A percentile compares a stretch with the other conserved stretches of the same genome.
Evolutionary conservation across 1,140 invertebrate genomes (phyloP).

Genomic region (Heterodera schachtii): DNA sequence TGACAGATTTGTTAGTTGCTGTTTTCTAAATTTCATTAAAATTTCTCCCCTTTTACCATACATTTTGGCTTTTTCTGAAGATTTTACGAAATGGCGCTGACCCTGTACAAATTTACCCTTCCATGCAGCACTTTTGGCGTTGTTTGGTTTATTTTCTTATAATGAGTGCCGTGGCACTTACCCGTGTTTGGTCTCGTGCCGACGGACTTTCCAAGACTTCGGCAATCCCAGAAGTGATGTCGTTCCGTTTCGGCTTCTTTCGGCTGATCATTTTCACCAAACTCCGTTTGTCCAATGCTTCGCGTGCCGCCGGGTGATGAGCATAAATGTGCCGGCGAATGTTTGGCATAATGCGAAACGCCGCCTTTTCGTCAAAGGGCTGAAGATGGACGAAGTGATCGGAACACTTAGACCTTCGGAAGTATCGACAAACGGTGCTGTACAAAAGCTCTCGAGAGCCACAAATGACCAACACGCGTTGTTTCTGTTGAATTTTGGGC

Average conservation of each 20-base stretch:
- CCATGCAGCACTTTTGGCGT: too few relatives aligned
- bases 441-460: neutral
- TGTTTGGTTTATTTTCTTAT: too few relatives aligned
- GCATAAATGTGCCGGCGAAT: neutral
- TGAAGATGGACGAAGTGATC: neutral
- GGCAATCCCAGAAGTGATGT: neutral
- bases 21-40: too few relatives aligned
- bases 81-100: too few relatives aligned
- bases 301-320: neutral
- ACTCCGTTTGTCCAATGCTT: neutral
- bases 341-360: neutral
- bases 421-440: neutral
- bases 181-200: neutral
- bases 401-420: neutral
- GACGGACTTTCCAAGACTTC: neutral
- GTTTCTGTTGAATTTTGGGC: neutral
- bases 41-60: too few relatives aligned
- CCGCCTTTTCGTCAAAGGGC: neutral
- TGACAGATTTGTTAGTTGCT: too few relatives aligned
- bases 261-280: neutral
- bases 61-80: too few relatives aligned
- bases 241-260: neutral
- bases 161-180: neutral
- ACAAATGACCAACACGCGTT: neutral
- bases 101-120: too few relatives aligned